These are phyloP conservation scores for Julus scandinavius DNA, from an alignment of 2,888 invertebrate species.

Conservation along the genomic window DNA sequence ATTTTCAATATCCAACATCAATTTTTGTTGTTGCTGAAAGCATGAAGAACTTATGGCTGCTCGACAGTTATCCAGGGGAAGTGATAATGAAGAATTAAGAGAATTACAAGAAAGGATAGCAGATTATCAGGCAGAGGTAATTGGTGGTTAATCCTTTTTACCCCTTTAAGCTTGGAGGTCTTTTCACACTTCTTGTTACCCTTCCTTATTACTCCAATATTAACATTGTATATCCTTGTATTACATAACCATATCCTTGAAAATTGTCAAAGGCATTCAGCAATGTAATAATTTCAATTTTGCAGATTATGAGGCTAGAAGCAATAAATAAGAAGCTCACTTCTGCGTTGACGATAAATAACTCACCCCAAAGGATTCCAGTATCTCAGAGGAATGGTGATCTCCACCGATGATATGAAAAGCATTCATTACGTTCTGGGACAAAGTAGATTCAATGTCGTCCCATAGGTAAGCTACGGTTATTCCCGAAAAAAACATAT, in stretches of 20 bases:
- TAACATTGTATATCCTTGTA: too few species aligned
- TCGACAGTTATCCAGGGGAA: conserved; percentile 86
- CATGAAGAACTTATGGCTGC: conserved; percentile 95
- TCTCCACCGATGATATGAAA: conserved; percentile 45
- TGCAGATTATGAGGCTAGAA: conserved; percentile 64
- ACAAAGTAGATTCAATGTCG: not conserved
- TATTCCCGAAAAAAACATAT: not conserved
- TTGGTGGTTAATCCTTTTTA: not conserved
- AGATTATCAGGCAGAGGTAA: conserved; percentile 91
- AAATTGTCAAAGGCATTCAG: not conserved
- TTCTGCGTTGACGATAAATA: conserved; percentile 55
- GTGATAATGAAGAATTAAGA: conserved; percentile 84
- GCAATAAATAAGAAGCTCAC: conserved; percentile 61
- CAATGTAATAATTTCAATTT: not conserved
- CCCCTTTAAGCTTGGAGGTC: not conserved
- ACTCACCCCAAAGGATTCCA: conserved; percentile 56
- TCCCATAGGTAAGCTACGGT: not conserved
- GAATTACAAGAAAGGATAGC: conserved; percentile 93
- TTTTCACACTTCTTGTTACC: not conserved
- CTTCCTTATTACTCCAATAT: too few species aligned
- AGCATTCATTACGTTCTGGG: not conserved
- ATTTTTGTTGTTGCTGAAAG: conserved; percentile 68
- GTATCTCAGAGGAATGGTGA: conserved; percentile 57
- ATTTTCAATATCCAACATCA: not conserved
- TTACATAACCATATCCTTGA: too few species aligned